A percentile compares a stretch with the other conserved stretches of the same genome.
Evolutionary conservation across 1,140 invertebrate species (phyloP).

Genomic region (Plutomurus gul): DNA sequence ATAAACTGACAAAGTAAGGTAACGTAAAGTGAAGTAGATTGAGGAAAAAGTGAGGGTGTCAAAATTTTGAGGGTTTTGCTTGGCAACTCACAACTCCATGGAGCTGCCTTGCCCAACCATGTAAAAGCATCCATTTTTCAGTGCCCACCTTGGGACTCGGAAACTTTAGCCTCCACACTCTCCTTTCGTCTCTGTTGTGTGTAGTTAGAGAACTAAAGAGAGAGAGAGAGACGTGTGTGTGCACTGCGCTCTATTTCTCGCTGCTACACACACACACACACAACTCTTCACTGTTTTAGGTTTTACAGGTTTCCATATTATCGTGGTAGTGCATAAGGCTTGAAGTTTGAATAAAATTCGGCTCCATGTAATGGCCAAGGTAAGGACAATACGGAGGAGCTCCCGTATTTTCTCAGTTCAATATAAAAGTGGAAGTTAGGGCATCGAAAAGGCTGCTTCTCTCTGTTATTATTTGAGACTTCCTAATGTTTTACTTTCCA

Average conservation of each 20-base stretch:
- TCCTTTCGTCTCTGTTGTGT: neutral
- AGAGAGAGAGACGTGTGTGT: too few relatives aligned
- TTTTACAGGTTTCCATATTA: too few relatives aligned
- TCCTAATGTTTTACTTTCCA: neutral
- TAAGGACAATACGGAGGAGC: neutral
- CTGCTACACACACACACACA: too few relatives aligned
- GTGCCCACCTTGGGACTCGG: neutral
- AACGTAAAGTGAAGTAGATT: neutral
- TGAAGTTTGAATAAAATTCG: too few relatives aligned
- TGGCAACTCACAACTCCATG: neutral
- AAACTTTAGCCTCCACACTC: neutral
- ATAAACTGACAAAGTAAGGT: neutral
- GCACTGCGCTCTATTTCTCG: too few relatives aligned
- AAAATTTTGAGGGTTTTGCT: neutral
- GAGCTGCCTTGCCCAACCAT: neutral
- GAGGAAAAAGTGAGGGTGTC: neutral
- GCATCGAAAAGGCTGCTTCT: neutral
- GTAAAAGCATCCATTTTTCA: neutral
- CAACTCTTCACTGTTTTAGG: too few relatives aligned
- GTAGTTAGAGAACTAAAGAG: too few relatives aligned
- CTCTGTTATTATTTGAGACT: neutral
- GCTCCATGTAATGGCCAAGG: too few relatives aligned
- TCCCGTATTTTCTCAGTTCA: neutral
- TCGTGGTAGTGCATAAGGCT: too few relatives aligned
- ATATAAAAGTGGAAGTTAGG: too few relatives aligned